These are phyloP conservation scores for Lineus longissimus DNA, from an alignment of 1,140 invertebrate species.

Conservation along the genomic window DNA sequence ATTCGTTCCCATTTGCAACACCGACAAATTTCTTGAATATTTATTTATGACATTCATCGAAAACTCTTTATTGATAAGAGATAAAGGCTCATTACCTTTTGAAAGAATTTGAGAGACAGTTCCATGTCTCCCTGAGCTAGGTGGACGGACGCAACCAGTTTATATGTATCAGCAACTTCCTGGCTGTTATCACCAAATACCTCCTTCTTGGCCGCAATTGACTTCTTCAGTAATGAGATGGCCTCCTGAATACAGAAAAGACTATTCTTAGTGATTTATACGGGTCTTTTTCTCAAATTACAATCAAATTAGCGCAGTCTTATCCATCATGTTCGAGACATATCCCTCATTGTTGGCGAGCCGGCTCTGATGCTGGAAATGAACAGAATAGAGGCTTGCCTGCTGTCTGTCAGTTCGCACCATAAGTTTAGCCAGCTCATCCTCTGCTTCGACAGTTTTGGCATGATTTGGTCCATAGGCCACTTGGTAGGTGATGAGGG, in stretches of 20 bases:
- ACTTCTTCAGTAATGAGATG: conserved; percentile 36
- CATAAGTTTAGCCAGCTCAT: conserved; percentile 42
- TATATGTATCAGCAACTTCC: conserved; percentile 44
- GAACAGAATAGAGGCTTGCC: conserved; percentile 21
- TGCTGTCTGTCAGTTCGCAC: conserved; percentile 38
- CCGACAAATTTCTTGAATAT: too few species aligned
- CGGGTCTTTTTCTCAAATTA: not conserved
- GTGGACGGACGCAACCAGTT: conserved; percentile 45
- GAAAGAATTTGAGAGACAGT: conserved; percentile 37
- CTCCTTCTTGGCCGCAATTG: conserved; percentile 37
- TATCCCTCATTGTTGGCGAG: not conserved
- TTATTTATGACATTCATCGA: too few species aligned
- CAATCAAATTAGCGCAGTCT: not conserved
- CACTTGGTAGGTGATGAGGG: conserved; percentile 36
- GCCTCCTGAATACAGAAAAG: conserved; percentile 33
- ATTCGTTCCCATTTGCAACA: too few species aligned
- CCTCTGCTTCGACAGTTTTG: conserved; percentile 43
- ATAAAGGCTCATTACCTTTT: conserved; percentile 34
- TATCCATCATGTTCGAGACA: not conserved
- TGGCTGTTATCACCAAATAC: conserved; percentile 47
- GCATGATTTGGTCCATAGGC: conserved; percentile 40
- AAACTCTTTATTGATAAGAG: too few species aligned
- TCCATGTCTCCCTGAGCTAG: conserved; percentile 43
- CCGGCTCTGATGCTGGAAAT: not conserved
- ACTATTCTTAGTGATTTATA: not conserved